These are phyloP conservation scores for Nibea albiflora DNA, from an alignment of 2,113 vertebrate genomes.

Conservation along the genomic window DNA sequence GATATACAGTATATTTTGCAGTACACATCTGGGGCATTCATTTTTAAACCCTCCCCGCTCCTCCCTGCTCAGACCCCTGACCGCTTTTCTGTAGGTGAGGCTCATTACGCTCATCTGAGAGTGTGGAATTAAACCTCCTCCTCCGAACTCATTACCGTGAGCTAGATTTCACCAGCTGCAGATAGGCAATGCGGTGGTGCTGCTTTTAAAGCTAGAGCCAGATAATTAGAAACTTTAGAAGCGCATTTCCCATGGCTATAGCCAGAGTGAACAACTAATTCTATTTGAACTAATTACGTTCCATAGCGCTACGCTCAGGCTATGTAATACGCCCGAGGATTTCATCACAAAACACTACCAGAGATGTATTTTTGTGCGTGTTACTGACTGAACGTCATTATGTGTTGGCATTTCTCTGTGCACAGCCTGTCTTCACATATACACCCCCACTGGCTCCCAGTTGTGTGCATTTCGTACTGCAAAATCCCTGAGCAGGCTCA, in stretches of 20 bases:
- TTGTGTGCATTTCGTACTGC: conserved; percentile 35
- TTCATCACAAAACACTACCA: conserved; percentile 72
- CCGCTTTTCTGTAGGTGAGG: conserved; percentile 76
- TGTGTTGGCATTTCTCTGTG: conserved; percentile 26
- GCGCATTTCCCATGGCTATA: conserved; percentile 83
- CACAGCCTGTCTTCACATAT: conserved; percentile 30
- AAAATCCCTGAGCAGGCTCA: conserved; percentile 32
- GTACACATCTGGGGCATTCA: conserved; percentile 43
- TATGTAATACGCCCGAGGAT: conserved; percentile 73
- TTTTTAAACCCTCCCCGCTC: conserved; percentile 41
- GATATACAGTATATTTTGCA: conserved; percentile 33
- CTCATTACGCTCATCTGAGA: conserved; percentile 79
- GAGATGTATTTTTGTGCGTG: conserved; percentile 58
- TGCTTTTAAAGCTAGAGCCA: conserved; percentile 82
- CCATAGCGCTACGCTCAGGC: conserved; percentile 67
- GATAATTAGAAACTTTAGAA: conserved; percentile 87
- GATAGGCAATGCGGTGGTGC: conserved; percentile 76
- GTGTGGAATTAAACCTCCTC: conserved; percentile 79
- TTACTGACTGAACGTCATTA: conserved; percentile 47
- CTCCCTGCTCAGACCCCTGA: conserved; percentile 70
- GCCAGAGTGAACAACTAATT: conserved; percentile 83
- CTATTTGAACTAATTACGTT: conserved; percentile 85
- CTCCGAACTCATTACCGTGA: conserved; percentile 83
- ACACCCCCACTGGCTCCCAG: conserved; percentile 29
- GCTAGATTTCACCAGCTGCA: conserved; percentile 80